Base-by-base conservation (phyloP, 2,888 invertebrate genomes). In the Aleiodes alternator region DNA sequence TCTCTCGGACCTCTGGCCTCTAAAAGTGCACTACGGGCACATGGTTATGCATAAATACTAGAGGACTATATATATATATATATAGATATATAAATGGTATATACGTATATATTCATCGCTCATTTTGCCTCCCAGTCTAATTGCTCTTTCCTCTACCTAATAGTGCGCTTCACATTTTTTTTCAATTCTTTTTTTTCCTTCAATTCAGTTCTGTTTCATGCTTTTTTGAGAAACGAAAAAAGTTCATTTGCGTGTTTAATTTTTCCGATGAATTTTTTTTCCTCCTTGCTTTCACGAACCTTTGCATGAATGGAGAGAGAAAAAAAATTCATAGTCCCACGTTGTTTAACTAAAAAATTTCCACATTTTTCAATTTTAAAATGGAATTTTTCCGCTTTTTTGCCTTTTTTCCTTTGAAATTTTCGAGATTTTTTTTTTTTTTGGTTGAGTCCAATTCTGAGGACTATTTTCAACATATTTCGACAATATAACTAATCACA, bases 11-110 rank as follows among this genome's bases (percentile, higher is more conserved):
- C 23, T 61, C 31, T 23, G 69, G 59, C 72, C 43, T 74, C 72
- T 61, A 75, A 82, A 80, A 80, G 78, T 71, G 79, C 79, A 80
- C 80, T 78, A 78, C 80, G 76, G 56, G 76, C 72, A 43, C 73
- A 76, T 71, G 72, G 61, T 79, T 80, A 77, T 76, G 80, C 76
- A 80, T 78, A 80, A 82, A 83, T 83, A 81, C 80, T 81, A 34
- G 79, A 75, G 78, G 79, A 3, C 34, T 34, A 34, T 34, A 34
- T 34, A 6, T 6, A 34, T 51, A 38, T 38, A 31, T 64, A 51
- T 43, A 59, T 16, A 23, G 23, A 43, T 51, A 61, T 61, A 34
- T 59, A 53, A n/a, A n/a, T n/a, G n/a, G n/a, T 43, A 68, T 68
- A 53, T 50, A 48, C 69, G 51, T 61, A 38, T 34, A 7, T 57